A percentile compares a stretch with the other conserved stretches of the same genome.
Evolutionary conservation across 2,113 vertebrate genomes (phyloP).

Genomic region (Micronisus gabar): DNA sequence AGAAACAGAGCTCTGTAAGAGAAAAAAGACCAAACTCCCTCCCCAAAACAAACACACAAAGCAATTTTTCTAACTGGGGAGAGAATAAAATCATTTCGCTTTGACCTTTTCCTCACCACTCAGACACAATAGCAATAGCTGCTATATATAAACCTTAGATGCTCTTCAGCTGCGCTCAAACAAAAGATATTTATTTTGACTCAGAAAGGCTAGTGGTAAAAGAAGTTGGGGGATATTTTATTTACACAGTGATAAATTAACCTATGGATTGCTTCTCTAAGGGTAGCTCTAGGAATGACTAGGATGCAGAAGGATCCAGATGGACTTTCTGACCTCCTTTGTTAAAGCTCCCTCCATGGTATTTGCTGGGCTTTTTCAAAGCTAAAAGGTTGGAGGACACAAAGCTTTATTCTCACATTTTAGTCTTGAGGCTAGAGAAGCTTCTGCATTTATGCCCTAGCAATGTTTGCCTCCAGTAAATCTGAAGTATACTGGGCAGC

Average conservation of each 20-base stretch:
- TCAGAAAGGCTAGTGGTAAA: not conserved
- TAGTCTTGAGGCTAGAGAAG: conserved; percentile 34
- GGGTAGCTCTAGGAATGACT: conserved; percentile 30
- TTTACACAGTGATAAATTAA: conserved; percentile 36
- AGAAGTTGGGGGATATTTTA: conserved; percentile 8
- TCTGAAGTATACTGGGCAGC: conserved; percentile 48
- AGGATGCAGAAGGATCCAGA: conserved; percentile 25
- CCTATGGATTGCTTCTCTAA: not conserved
- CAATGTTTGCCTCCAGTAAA: conserved; percentile 8
- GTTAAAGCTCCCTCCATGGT: conserved; percentile 1
- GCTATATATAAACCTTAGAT: not conserved
- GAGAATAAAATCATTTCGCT: not conserved
- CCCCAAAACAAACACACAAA: not conserved
- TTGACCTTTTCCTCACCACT: conserved; percentile 9
- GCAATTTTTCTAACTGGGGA: not conserved
- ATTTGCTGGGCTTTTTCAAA: conserved; percentile 44
- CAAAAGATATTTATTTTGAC: not conserved
- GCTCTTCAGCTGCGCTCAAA: not conserved
- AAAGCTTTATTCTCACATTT: conserved; percentile 56
- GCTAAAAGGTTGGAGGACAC: conserved; percentile 49
- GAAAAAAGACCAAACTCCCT: not conserved
- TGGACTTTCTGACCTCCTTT: conserved; percentile 58
- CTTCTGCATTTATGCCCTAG: conserved; percentile 39
- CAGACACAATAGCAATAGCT: not conserved
- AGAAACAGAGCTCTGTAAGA: not conserved